These are phyloP conservation scores for Intellagama lesueurii DNA, from an alignment of 2,797 vertebrate species.

Conservation along the genomic window DNA sequence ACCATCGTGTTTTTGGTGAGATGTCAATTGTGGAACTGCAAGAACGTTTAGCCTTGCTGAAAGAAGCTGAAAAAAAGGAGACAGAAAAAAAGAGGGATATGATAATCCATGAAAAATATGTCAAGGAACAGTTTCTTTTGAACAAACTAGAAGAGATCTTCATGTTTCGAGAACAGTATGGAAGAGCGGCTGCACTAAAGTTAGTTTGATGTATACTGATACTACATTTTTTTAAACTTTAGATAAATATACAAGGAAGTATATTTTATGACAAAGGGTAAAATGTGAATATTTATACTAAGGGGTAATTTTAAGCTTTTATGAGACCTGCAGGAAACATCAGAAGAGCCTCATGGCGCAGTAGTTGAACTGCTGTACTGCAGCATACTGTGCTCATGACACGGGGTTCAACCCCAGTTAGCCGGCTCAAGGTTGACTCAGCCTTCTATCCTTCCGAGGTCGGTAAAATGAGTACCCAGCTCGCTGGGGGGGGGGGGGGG, in stretches of 20 bases:
- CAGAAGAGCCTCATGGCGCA: background rate
- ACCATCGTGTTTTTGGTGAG: constrained; percentile 88
- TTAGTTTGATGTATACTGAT: constrained; percentile 61
- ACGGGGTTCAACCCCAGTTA: too few species aligned
- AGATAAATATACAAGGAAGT: background rate
- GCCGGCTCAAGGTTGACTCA: too few species aligned
- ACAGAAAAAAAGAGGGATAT: constrained; percentile 83
- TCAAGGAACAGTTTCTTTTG: constrained; percentile 82
- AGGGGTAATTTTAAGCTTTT: background rate
- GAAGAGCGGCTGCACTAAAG: constrained; percentile 82
- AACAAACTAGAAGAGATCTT: constrained; percentile 84
- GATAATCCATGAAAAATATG: constrained; percentile 85
- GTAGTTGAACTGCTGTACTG: too few species aligned
- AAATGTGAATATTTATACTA: background rate
- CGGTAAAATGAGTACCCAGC: too few species aligned
- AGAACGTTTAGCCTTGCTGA: constrained; percentile 85
- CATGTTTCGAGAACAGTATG: constrained; percentile 79
- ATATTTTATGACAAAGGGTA: background rate
- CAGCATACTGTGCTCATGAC: too few species aligned
- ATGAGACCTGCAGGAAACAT: background rate
- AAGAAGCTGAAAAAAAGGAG: constrained; percentile 76
- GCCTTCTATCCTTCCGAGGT: too few species aligned
- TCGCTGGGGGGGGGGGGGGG: too few species aligned
- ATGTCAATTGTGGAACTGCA: constrained; percentile 91
- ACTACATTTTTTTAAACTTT: background rate